Base-by-base conservation (phyloP, 2,888 invertebrate genomes). In the Chydorus sphaericus region DNA sequence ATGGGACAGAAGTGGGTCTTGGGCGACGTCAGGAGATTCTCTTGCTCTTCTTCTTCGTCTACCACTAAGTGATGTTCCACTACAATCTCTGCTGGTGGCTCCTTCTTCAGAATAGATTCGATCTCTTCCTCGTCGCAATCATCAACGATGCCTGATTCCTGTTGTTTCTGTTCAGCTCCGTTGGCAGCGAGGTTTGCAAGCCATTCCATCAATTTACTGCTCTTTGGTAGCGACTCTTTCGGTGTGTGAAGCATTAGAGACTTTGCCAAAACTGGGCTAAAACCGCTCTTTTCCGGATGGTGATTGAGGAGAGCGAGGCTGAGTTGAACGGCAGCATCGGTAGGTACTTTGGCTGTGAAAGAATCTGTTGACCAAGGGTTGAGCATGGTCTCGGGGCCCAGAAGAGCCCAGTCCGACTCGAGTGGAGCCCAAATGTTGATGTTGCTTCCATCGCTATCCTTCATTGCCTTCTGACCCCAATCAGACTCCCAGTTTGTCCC, bases 1-100 rank as follows among this genome's bases (percentile, higher is more conserved):
- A 89, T 88, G 16, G 89, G 88, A 62, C 81, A 79, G 73, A 90
- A 89, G 71, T 90, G 89, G 58, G 87, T 88, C 61, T 80, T 79
- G 60, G 81, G 76, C 7, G 88, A 83, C 18, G 82, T 83, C 59
- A 86, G 74, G 62, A 86, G 71, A 69, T 87, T 84, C 66, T 85
- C 85, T 26, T 30, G 16, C 14, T 55, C 63, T 16, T 63, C 64
- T 30, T 61, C 60, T 29, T 62, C 59, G n/a, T n/a, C n/a, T n/a
- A n/a, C n/a, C n/a, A n/a, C n/a, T n/a, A n/a, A n/a, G n/a, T n/a
- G n/a, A n/a, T n/a, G n/a, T n/a, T n/a, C n/a, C n/a, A n/a, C n/a
- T n/a, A n/a, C n/a, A n/a, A n/a, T n/a, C n/a, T n/a, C n/a, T n/a
- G n/a, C n/a, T 33, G 59, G 59, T 59, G 60, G 59, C 59, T 49